phyloP scores from a whole-genome alignment of 1,140 invertebrate genomes.

The Drosophila guanche region DNA sequence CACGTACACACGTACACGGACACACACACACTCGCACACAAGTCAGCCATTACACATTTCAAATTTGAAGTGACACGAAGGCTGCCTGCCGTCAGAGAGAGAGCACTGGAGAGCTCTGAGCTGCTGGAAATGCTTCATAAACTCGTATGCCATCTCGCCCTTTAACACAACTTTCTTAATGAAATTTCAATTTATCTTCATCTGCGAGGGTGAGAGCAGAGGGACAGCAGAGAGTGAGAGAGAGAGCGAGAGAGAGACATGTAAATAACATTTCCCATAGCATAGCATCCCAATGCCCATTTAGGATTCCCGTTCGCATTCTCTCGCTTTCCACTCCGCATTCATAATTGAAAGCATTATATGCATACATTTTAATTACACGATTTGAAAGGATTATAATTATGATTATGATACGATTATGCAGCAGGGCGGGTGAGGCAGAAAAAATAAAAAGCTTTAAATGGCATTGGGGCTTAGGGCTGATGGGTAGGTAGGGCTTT shows the following conservation, averaged over 20 bases:
- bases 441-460: conserved; percentile 33
- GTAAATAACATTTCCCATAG: conserved; percentile 62
- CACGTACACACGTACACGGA: conserved; percentile 10
- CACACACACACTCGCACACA: conserved; percentile 18
- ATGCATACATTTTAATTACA: conserved; percentile 79
- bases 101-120: background rate
- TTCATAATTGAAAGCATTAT: conserved; percentile 68
- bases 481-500: conserved; percentile 30
- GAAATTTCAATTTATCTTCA: conserved; percentile 77
- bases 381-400: conserved; percentile 62
- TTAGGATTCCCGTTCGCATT: conserved; percentile 26
- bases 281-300: no score
- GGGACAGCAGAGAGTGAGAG: conserved; percentile 8
- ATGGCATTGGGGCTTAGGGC: conserved; percentile 31
- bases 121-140: background rate
- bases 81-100: background rate
- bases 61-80: conserved; percentile 64
- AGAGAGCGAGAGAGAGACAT: conserved; percentile 34
- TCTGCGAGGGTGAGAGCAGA: conserved; percentile 11
- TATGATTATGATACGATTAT: conserved; percentile 49
- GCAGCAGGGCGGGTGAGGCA: conserved; percentile 14
- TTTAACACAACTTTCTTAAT: conserved; percentile 72
- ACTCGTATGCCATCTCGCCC: conserved; percentile 15
- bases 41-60: conserved; percentile 76
- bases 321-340: conserved; percentile 25